Evolutionary conservation across 2,113 vertebrate species (phyloP).

Genomic region (Rhodinocichla rosea): DNA sequence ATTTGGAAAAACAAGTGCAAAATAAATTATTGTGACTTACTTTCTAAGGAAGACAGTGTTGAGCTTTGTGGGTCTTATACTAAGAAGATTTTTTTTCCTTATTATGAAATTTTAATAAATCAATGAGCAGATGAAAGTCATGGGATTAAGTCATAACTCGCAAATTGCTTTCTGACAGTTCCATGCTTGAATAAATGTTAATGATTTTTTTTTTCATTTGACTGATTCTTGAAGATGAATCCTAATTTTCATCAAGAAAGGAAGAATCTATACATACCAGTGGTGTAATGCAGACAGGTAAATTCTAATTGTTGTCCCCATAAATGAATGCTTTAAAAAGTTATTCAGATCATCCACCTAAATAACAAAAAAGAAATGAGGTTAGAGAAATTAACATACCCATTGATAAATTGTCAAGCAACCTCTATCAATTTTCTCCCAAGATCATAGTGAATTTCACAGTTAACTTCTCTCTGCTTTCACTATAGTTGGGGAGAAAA

Average conservation of each 20-base stretch:
- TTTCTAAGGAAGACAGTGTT: neutral
- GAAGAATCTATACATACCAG: neutral
- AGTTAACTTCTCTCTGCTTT: neutral
- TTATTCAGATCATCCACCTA: neutral
- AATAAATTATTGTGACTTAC: neutral
- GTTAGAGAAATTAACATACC: neutral
- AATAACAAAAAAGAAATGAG: neutral
- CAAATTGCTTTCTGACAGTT: slow-evolving; percentile 51
- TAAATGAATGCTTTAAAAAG: neutral
- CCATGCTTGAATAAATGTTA: slow-evolving; percentile 48
- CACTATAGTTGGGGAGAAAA: neutral
- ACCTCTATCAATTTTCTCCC: neutral
- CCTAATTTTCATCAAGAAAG: slow-evolving; percentile 23
- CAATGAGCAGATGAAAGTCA: slow-evolving; percentile 27
- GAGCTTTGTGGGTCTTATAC: neutral
- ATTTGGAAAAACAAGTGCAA: neutral
- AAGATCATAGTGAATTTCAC: slow-evolving; percentile 4
- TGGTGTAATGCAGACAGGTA: neutral
- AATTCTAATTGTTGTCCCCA: neutral
- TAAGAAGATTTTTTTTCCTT: slow-evolving; percentile 10
- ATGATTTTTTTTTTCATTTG: slow-evolving; percentile 13
- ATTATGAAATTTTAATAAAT: slow-evolving; percentile 52
- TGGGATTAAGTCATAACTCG: slow-evolving; percentile 41
- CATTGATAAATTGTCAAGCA: neutral
- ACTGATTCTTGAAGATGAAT: slow-evolving; percentile 31